Conservation (phyloP, 2,113 vertebrate genomes). For the Alethe diademata region DNA sequence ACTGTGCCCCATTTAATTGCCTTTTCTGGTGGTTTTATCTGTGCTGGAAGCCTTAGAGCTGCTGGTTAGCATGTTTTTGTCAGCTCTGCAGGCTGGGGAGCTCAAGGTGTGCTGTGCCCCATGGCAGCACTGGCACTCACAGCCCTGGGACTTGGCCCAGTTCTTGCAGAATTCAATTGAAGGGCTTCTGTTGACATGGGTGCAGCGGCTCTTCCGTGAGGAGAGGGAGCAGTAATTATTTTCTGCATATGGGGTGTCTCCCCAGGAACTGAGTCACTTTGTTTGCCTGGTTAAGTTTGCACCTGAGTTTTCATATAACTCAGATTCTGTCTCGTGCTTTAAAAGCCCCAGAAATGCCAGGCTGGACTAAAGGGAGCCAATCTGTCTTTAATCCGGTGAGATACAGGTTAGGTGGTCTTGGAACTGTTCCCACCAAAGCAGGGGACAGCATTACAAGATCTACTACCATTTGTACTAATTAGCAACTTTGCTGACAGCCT, state of each 20-base stretch:
- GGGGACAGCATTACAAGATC: conserved; percentile 46
- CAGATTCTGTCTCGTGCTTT: neutral
- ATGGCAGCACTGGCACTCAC: neutral
- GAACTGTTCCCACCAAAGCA: conserved; percentile 53
- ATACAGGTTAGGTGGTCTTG: conserved; percentile 51
- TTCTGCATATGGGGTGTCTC: conserved; percentile 11
- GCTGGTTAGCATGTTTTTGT: neutral
- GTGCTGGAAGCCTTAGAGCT: neutral
- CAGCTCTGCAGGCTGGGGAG: neutral
- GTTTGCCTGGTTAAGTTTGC: neutral
- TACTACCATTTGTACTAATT: conserved; percentile 64
- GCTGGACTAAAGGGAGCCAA: neutral
- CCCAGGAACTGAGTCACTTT: conserved; percentile 3
- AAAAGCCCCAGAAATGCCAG: neutral
- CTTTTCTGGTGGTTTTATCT: neutral
- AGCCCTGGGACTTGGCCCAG: conserved; percentile 47
- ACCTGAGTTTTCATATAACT: neutral
- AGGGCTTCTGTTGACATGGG: conserved; percentile 25
- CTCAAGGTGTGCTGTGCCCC: conserved; percentile 28
- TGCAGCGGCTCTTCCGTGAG: neutral
- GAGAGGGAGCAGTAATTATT: conserved; percentile 53
- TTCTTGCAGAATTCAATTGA: conserved; percentile 37
- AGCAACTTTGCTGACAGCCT: conserved; percentile 66
- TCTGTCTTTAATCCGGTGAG: neutral
- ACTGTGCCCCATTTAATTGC: neutral